Evolutionary conservation across 53 echinoderm and acorn worm species (phyloP).

Genomic region (Actinopyga echinites): DNA sequence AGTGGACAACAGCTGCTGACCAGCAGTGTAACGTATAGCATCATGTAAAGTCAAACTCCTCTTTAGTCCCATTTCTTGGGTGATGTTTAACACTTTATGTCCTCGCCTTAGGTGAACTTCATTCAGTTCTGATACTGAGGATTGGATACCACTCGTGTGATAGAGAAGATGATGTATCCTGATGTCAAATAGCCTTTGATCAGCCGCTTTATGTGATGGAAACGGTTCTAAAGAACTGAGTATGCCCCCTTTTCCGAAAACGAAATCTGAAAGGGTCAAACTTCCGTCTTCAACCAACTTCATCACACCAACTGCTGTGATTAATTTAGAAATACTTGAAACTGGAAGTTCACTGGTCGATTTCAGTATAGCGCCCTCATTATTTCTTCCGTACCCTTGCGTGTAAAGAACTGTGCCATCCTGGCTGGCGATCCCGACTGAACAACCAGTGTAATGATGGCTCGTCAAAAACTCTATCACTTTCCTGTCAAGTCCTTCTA

Average conservation of each 20-base stretch:
- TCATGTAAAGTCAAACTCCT: slow-evolving; percentile 57
- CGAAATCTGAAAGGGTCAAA: slow-evolving; percentile 63
- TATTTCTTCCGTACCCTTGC: slow-evolving; percentile 80
- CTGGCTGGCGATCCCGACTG: slow-evolving; percentile 68
- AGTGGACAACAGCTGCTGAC: slow-evolving; percentile 58
- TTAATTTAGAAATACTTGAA: slow-evolving; percentile 95
- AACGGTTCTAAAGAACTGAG: slow-evolving; percentile 49
- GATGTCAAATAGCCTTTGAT: slow-evolving; percentile 74
- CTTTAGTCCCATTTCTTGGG: slow-evolving; percentile 68
- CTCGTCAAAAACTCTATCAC: slow-evolving; percentile 74
- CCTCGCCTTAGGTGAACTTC: slow-evolving; percentile 77
- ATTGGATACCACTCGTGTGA: slow-evolving; percentile 76
- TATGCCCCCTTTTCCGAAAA: slow-evolving; percentile 83
- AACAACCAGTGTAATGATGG: slow-evolving; percentile 82
- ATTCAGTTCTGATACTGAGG: slow-evolving; percentile 55
- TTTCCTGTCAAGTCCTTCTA: slow-evolving; percentile 38
- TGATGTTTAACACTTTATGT: slow-evolving; percentile 79
- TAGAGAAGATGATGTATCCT: slow-evolving; percentile 86
- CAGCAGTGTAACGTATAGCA: slow-evolving; percentile 73
- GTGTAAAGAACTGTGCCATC: slow-evolving; percentile 60
- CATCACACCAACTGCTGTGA: slow-evolving; percentile 82
- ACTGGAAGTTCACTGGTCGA: slow-evolving; percentile 73
- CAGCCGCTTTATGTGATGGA: slow-evolving; percentile 43
- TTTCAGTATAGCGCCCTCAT: slow-evolving; percentile 60
- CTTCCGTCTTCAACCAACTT: slow-evolving; percentile 71